These are phyloP conservation scores for Pelusios castaneus DNA, from an alignment of 2,113 vertebrate species.

Conservation along the genomic window DNA sequence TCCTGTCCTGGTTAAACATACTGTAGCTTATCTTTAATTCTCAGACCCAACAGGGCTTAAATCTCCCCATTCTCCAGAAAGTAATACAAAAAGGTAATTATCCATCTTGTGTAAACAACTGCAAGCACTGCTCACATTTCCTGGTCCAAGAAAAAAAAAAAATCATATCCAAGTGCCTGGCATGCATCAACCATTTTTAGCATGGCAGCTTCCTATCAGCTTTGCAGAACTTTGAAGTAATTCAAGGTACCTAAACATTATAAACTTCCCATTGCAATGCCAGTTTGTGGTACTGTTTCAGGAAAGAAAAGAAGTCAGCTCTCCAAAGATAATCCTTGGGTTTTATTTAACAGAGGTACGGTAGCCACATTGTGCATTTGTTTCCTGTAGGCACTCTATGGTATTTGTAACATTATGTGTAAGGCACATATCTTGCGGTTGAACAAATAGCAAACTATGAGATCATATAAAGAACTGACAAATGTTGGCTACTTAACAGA, in stretches of 20 bases:
- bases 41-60: neutral
- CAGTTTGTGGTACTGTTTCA: conserved; percentile 34
- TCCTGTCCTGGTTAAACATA: neutral
- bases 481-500: conserved; percentile 9
- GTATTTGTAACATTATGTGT: conserved; percentile 50
- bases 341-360: conserved; percentile 51
- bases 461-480: neutral
- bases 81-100: neutral
- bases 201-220: neutral
- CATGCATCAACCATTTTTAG: neutral
- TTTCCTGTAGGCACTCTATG: conserved; percentile 67
- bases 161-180: neutral
- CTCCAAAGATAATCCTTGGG: neutral
- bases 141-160: neutral
- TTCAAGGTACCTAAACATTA: neutral
- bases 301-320: neutral
- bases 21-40: neutral
- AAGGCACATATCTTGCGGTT: conserved; percentile 61
- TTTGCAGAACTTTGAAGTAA: neutral
- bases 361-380: neutral
- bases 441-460: neutral
- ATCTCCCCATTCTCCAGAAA: neutral
- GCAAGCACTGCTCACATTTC: conserved; percentile 40
- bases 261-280: neutral
- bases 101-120: conserved; percentile 40